Evolutionary conservation across 1,140 invertebrate species (phyloP), one percentile per base, ranked within the genome.

Genomic region (Cydia fagiglandana): DNA sequence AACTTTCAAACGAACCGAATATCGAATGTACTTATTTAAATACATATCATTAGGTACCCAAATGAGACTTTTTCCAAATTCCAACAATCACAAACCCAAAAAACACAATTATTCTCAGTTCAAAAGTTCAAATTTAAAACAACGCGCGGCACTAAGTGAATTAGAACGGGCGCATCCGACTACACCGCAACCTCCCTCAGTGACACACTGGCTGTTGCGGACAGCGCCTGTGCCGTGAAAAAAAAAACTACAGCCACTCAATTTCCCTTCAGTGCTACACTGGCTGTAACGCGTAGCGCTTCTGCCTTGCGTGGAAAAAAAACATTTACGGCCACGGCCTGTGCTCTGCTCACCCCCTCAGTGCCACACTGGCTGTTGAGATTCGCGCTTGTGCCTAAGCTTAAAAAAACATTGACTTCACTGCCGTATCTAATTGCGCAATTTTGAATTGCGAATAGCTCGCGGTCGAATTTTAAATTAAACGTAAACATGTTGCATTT

Each of bases 401-500:
- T 34, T 38, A 41, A 70, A 17, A 70, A 70, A 70, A 70, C 34
- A 12, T n/a, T n/a, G n/a, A 53, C 5, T 17, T 6, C 66, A 41
- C 34, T 38, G 34, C 17, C 30, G 38, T n/a, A 53, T n/a, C 50
- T 53, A 41, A 20, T 13, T 70, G 66, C 66, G 66, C 28, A 38
- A 70, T 66, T 66, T 66, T 66, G 30, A 38, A 66, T 66, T 38
- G 2, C 5, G 66, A 70, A 53, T 75, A 64, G 53, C 77, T 75
- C 77, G 38, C 73, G 20, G 76, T 61, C 77, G 75, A 78, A 77
- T 76, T 56, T 34, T n/a, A 73, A 73, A 70, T 76, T 45, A 73
- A 76, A 56, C 15, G 17, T 61, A 73, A 76, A 56, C 24, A 24
- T 17, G 45, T n/a, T 24, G 4, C 15, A 41, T 64, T 41, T 73